A percentile compares a stretch with the other conserved stretches of the same genome.
Evolutionary conservation across 2,797 vertebrate species (phyloP).

Genomic region (Euthynnus affinis): DNA sequence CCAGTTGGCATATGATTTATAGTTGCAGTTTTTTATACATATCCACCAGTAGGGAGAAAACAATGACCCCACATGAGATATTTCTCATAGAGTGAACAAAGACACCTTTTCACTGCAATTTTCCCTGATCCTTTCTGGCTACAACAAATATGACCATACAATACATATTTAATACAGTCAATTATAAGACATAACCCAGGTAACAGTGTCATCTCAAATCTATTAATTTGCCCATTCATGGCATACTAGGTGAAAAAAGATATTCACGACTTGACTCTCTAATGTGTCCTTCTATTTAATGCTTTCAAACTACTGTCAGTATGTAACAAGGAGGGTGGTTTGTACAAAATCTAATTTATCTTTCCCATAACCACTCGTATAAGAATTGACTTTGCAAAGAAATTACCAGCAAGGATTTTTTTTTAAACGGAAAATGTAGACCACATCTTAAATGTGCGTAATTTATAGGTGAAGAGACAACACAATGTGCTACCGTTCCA

Average conservation of each 20-base stretch:
- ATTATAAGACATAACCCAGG: background rate
- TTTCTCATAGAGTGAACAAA: conserved; percentile 15
- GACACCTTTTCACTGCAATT: conserved; percentile 15
- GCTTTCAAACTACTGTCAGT: background rate
- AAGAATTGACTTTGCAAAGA: background rate
- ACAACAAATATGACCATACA: background rate
- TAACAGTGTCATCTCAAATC: conserved; percentile 3
- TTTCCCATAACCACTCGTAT: background rate
- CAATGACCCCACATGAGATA: conserved; percentile 23
- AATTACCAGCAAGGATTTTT: background rate
- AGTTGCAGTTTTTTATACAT: conserved; percentile 8
- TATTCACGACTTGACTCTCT: background rate
- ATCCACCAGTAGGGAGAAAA: conserved; percentile 38
- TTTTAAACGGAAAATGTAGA: background rate
- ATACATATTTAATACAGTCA: background rate
- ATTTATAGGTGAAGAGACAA: background rate
- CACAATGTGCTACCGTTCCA: background rate
- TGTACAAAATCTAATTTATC: background rate
- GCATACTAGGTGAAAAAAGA: background rate
- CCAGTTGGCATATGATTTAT: conserved; percentile 15
- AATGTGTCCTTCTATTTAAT: background rate
- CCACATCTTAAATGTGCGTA: background rate
- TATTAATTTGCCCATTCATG: background rate
- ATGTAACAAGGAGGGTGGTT: background rate
- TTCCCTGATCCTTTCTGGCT: background rate